Conservation (phyloP, 2,113 vertebrate species). For the Spea bombifrons region DNA sequence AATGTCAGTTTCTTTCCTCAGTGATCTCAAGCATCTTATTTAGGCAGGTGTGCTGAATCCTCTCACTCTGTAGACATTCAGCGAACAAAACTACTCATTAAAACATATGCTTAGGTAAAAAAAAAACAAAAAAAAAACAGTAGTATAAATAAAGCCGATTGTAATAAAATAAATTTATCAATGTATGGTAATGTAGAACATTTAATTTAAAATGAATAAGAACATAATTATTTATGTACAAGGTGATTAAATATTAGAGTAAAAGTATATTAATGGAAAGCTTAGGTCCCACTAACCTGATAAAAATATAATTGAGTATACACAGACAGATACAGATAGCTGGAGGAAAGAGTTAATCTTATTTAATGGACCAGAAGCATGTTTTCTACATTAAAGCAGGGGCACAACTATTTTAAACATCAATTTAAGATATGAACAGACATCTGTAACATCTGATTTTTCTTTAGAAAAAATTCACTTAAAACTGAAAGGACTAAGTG, state of each 20-base stretch:
- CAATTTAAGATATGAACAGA: no score
- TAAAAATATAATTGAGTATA: slow-evolving; percentile 53
- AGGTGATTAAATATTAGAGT: slow-evolving; percentile 76
- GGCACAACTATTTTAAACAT: no score
- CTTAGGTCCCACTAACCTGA: slow-evolving; percentile 71
- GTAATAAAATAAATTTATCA: slow-evolving; percentile 79
- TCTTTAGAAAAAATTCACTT: no score
- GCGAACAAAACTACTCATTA: slow-evolving; percentile 83
- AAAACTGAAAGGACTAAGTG: no score
- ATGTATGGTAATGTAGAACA: slow-evolving; percentile 77
- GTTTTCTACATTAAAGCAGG: no score
- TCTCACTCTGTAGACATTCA: slow-evolving; percentile 75
- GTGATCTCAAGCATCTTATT: slow-evolving; percentile 87
- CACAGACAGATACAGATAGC: no score
- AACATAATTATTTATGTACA: slow-evolving; percentile 72
- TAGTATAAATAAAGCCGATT: slow-evolving; percentile 78
- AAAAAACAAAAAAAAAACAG: slow-evolving; percentile 72
- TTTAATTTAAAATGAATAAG: slow-evolving; percentile 77
- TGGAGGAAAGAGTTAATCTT: no score
- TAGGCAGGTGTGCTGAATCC: slow-evolving; percentile 85
- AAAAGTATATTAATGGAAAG: slow-evolving; percentile 75
- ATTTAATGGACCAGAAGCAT: no score
- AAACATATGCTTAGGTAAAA: slow-evolving; percentile 74
- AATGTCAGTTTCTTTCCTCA: slow-evolving; percentile 86
- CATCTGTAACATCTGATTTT: no score